These are phyloP conservation scores for Eira barbara DNA, from an alignment of 2,113 vertebrate species.

Conservation along the genomic window DNA sequence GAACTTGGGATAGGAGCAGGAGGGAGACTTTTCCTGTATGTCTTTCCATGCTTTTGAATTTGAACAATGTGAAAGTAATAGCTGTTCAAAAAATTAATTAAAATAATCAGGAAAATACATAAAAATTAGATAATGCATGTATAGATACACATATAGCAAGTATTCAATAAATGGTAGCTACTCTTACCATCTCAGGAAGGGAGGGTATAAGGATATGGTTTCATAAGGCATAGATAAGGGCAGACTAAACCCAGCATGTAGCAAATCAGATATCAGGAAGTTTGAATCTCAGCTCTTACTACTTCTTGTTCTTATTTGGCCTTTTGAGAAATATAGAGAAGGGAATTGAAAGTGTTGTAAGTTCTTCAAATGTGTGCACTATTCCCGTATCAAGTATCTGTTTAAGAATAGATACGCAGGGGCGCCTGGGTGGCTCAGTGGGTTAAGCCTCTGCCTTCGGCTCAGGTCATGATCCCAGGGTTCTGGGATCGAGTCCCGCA, in stretches of 20 bases:
- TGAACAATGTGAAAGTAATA: not conserved
- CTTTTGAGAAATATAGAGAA: not conserved
- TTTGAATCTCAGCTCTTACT: not conserved
- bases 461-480: too few relatives aligned
- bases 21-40: not conserved
- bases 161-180: not conserved
- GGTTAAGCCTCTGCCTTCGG: too few relatives aligned
- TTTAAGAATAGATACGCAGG: not conserved
- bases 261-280: not conserved
- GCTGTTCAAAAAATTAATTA: not conserved
- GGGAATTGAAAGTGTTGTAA: not conserved
- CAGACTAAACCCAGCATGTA: not conserved
- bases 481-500: too few relatives aligned
- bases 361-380: not conserved
- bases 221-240: not conserved
- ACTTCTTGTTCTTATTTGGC: not conserved
- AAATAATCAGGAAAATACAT: not conserved
- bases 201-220: not conserved
- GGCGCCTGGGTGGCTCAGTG: too few relatives aligned
- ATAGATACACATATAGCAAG: not conserved
- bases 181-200: not conserved
- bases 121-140: not conserved
- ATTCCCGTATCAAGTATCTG: not conserved
- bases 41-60: conserved; percentile 7
- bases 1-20: not conserved